Base-by-base conservation (phyloP, 2,888 invertebrate species). In the Drosophila pseudotalamancana region DNA sequence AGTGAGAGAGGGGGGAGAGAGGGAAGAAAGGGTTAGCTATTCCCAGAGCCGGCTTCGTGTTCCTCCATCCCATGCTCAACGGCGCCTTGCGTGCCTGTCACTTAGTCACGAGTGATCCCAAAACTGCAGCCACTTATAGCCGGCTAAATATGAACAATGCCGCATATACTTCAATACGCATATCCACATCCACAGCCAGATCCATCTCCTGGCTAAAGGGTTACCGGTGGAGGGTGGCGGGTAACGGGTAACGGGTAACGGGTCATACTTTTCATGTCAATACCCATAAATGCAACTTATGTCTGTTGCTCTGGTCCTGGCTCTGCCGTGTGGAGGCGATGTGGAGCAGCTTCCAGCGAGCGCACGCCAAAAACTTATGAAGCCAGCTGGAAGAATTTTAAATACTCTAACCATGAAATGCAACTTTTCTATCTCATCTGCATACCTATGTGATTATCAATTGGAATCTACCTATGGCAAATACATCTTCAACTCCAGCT, bases 61-160 rank as follows among this genome's bases (percentile, higher is more conserved):
- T 51, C 14, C 37, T 27, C 34, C 21, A 59, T 51, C 31, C 55
- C 67, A 53, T 56, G 25, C 53, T 59, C 37, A 48, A 46, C 55
- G 78, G 83, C 83, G 83, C 75, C 77, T 87, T 89, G 87, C 87
- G 87, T 87, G 87, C 79, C 85, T 87, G 89, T 87, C 88, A 89
- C 59, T 89, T 85, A 87, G n/a, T n/a, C n/a, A 62, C 55, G 60
- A 62, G 18, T 56, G 60, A 37, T 63, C 62, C 72, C 48, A 57
- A 61, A 50, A 66, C 64, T 59, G 43, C 54, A 62, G 54, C 73
- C 72, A 75, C 80, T 83, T 79, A 77, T 69, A 32, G 77, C 56
- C 65, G 54, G 66, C 61, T 70, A 72, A 75, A 68, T 83, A 67
- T 55, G 80, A 71, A 77, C 69, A 77, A 70, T 69, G 50, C 63